Evolutionary conservation across 2,797 vertebrate species (phyloP).

Genomic region (Cirrhinus mrigala): DNA sequence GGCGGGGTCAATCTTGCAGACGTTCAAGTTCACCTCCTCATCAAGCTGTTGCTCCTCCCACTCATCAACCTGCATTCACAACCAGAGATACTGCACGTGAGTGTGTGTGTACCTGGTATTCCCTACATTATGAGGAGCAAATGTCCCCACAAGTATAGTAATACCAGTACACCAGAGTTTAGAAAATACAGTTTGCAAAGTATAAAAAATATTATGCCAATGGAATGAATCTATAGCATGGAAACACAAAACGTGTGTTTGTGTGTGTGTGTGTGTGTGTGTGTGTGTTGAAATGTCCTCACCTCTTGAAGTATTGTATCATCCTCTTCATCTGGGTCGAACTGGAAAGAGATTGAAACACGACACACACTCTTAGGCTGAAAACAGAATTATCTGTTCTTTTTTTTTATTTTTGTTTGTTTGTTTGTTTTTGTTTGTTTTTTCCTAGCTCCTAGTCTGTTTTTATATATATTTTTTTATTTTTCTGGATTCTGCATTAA

Average conservation of each 20-base stretch:
- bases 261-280: no score
- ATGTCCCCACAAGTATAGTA: background rate
- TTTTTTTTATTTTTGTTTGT: no score
- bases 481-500: no score
- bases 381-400: background rate
- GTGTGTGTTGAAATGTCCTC: background rate
- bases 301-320: slow-evolving; percentile 9
- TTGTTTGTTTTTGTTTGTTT: background rate
- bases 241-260: background rate
- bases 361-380: background rate
- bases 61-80: slow-evolving; percentile 83
- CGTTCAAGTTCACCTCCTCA: slow-evolving; percentile 91
- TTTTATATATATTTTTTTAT: background rate
- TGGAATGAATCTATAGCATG: background rate
- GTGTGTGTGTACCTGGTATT: background rate
- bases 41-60: slow-evolving; percentile 96
- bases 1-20: slow-evolving; percentile 94
- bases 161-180: background rate
- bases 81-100: background rate
- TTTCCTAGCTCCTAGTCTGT: background rate
- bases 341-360: background rate
- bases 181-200: background rate
- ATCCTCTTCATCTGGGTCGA: background rate
- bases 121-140: background rate
- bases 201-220: background rate